Percentiles rank a stretch among this genome's conserved stretches.
Conservation (phyloP, 1,140 invertebrate genomes). For the Bathynomus jamesi region DNA sequence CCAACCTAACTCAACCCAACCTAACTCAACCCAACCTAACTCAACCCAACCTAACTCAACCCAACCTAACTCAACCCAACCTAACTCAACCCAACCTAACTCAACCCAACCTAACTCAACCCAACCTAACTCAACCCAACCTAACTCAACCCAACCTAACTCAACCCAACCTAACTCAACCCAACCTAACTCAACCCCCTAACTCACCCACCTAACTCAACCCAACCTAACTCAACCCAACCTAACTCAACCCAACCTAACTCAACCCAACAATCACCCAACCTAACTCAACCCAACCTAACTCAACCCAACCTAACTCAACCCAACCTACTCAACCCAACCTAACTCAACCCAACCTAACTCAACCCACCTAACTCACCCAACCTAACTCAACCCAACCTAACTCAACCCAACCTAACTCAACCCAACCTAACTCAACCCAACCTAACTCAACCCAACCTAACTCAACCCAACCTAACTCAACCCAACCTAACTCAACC, state of each 20-base stretch:
- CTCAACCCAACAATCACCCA: conserved; percentile 6
- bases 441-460: neutral
- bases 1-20: neutral
- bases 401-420: neutral
- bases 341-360: neutral
- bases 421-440: neutral
- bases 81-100: neutral
- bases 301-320: conserved; percentile 2
- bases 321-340: conserved; percentile 7
- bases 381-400: neutral
- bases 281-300: conserved; percentile 11
- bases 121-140: neutral
- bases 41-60: neutral
- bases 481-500: neutral
- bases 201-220: conserved; percentile 1
- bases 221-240: neutral
- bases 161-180: neutral
- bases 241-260: neutral
- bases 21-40: neutral
- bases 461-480: neutral
- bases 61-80: neutral
- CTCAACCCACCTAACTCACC: neutral
- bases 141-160: neutral
- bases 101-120: neutral
- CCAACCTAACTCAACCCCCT: neutral